A percentile compares a stretch with the other conserved stretches of the same genome.
phyloP scores from a whole-genome alignment of 2,888 invertebrate species.

The Salpingus planirostris region DNA sequence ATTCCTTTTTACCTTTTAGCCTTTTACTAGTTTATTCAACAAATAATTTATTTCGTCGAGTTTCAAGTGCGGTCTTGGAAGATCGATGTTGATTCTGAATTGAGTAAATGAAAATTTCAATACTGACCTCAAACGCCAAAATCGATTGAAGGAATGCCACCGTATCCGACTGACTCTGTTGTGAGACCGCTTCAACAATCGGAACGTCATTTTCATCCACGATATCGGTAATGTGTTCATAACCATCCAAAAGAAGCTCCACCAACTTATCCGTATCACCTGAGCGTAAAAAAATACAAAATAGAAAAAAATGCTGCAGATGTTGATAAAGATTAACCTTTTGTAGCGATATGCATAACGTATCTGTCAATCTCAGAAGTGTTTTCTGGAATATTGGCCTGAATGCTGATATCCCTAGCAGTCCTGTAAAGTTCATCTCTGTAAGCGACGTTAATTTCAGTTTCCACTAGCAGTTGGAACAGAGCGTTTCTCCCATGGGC shows the following conservation, averaged over 20 bases:
- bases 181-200: conserved; percentile 60
- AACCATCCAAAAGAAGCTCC: conserved; percentile 69
- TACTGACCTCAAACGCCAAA: conserved; percentile 62
- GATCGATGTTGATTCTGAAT: too few species aligned
- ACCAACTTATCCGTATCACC: conserved; percentile 58
- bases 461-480: conserved; percentile 70
- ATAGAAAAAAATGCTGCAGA: too few species aligned
- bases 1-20: too few species aligned
- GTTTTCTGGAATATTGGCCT: conserved; percentile 70
- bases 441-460: conserved; percentile 69
- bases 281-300: too few species aligned
- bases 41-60: too few species aligned
- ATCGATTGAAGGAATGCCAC: conserved; percentile 62
- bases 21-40: too few species aligned
- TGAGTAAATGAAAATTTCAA: too few species aligned
- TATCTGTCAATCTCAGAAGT: conserved; percentile 74
- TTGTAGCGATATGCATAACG: conserved; percentile 66
- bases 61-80: too few species aligned
- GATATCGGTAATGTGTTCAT: conserved; percentile 77
- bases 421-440: conserved; percentile 82
- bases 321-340: conserved; percentile 51
- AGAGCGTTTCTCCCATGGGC: conserved; percentile 73
- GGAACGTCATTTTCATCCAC: conserved; percentile 61
- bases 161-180: conserved; percentile 59
- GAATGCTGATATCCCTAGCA: conserved; percentile 75